Evolutionary conservation across 2,797 vertebrate species (phyloP), one percentile per base, ranked within the genome.

Genomic region (Leptoclinus maculatus): DNA sequence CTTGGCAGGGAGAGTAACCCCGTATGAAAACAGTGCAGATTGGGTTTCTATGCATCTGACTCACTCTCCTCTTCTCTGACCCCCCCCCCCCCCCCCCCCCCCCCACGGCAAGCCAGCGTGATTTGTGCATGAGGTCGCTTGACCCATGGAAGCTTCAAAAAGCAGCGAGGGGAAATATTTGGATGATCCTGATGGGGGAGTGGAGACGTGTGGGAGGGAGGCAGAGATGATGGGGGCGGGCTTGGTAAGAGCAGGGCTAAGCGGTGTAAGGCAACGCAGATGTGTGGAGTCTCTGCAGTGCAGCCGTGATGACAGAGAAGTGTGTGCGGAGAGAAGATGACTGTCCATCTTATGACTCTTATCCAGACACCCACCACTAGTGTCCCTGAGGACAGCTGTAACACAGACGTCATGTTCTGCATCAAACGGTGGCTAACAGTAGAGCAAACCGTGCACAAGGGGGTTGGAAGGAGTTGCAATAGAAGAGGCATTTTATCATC

Each of bases 81-180:
- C 92, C 27, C 70, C 89, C 90, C 90, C 88, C 32, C 92, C 92
- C 27, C 70, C 89, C 90, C 90, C 88, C 32, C 71, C 88, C 90
- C 90, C 87, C 86, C 86, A 88, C 88, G 69, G 95, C 87, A 91
- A 93, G 88, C 93, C 93, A 95, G 94, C 93, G 95, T 98, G 97
- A 98, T 98, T 99, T 99, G 97, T 98, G 96, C 96, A 96, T 79
- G 76, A 93, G 95, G 96, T 97, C 96, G 92, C 92, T 93, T 97
- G 96, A 98, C 97, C 96, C 93, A 94, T 94, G 83, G 94, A 96
- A 95, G 96, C 96, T 97, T 97, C 93, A 96, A 96, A 96, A 96
- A 95, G 95, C 89, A 78, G 89, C 82, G 78, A 96, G 95, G 94
- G 95, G 96, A 97, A 98, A 96, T 96, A 95, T 95, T 96, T 96